phyloP scores from a whole-genome alignment of 23 tunicate species.

The Clavelina lepadiformis region DNA sequence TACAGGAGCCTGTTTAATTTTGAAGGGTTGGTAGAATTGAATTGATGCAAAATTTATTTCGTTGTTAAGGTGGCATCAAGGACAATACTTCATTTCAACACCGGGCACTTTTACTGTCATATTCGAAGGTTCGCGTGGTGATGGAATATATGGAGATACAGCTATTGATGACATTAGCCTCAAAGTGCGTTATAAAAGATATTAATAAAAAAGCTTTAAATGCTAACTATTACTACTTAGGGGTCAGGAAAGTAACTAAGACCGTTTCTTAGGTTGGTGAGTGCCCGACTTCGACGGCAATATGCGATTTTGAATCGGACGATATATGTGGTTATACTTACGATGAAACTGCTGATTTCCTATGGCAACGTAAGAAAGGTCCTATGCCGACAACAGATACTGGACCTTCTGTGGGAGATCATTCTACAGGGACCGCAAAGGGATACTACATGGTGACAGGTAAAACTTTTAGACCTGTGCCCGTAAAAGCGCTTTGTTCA shows the following conservation, averaged over 20 bases:
- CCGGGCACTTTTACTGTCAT: constrained; percentile 49
- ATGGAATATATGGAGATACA: constrained; percentile 72
- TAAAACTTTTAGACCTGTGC: too few species aligned
- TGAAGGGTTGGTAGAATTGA: not conserved
- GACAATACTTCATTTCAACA: constrained; percentile 10
- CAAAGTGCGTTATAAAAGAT: too few species aligned
- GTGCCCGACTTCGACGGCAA: constrained; percentile 15
- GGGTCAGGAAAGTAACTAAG: not conserved
- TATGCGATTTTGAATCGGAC: constrained; percentile 68
- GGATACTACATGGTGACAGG: constrained; percentile 83
- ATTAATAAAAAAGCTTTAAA: too few species aligned
- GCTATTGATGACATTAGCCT: constrained; percentile 84
- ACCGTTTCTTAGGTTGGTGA: constrained; percentile 40
- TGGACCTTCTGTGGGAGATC: constrained; percentile 81
- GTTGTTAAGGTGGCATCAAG: constrained; percentile 59
- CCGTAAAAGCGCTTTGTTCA: too few species aligned
- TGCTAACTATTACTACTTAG: not conserved
- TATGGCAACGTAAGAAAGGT: constrained; percentile 52
- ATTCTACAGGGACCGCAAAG: constrained; percentile 59
- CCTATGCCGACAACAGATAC: constrained; percentile 22
- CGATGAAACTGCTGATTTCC: constrained; percentile 42
- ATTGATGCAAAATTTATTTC: not conserved
- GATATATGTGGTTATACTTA: constrained; percentile 67
- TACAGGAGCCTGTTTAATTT: not conserved
- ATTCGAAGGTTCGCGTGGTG: constrained; percentile 73